Percentiles rank a stretch among this genome's conserved stretches.
phyloP scores from a whole-genome alignment of 2,888 invertebrate species.

The Epinotia nisella region DNA sequence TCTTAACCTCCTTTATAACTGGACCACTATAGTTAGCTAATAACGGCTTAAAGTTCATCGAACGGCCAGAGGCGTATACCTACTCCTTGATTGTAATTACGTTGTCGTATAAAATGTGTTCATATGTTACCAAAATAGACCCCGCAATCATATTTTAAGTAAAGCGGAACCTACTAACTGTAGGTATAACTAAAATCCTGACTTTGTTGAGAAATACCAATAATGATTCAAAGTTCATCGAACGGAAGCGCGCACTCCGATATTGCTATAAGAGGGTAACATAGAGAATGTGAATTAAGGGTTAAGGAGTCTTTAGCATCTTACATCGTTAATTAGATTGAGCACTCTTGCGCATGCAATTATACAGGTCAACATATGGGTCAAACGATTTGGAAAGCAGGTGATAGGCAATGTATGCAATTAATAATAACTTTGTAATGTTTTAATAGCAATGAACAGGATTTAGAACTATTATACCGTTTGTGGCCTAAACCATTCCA shows the following conservation, averaged over 20 bases:
- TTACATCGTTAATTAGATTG: slow-evolving; percentile 38
- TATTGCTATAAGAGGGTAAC: too few species aligned
- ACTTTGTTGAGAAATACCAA: too few species aligned
- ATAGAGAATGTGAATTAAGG: too few species aligned
- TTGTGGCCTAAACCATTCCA: neutral
- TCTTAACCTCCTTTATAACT: slow-evolving; percentile 36
- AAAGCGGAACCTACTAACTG: neutral
- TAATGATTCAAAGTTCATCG: too few species aligned
- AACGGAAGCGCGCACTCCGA: too few species aligned
- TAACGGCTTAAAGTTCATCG: slow-evolving; percentile 30
- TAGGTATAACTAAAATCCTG: too few species aligned
- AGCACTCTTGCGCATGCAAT: slow-evolving; percentile 33
- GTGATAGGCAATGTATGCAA: slow-evolving; percentile 21
- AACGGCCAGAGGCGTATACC: slow-evolving; percentile 9
- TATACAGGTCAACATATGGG: slow-evolving; percentile 33
- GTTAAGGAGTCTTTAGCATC: neutral
- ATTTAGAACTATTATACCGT: neutral
- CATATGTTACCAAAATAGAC: slow-evolving; percentile 10
- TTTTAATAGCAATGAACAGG: too few species aligned
- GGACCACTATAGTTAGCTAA: slow-evolving; percentile 31
- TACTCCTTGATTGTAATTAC: slow-evolving; percentile 22
- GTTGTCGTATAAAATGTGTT: slow-evolving; percentile 12
- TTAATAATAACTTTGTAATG: neutral
- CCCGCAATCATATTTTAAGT: neutral
- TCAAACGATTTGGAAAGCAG: slow-evolving; percentile 30